Conservation (phyloP, 2,797 vertebrate species). For the Aythya fuligula region DNA sequence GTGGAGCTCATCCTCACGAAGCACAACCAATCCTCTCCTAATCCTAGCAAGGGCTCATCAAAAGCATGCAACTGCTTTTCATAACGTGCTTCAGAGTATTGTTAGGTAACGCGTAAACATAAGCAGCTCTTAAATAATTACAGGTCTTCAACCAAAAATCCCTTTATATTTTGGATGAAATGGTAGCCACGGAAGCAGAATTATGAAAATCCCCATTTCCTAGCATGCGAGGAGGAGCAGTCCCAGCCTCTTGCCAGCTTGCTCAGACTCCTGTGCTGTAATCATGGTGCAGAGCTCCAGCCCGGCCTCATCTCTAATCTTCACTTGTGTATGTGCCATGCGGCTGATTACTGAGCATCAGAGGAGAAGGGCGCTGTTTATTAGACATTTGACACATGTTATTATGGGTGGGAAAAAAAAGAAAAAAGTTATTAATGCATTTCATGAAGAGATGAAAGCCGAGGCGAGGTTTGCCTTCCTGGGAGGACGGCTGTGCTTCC, state of each 20-base stretch:
- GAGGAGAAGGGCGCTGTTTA: neutral
- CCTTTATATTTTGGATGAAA: neutral
- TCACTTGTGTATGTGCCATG: constrained; percentile 1
- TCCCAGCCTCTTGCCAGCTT: neutral
- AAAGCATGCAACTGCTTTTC: neutral
- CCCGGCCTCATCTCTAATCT: neutral
- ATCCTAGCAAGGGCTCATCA: neutral
- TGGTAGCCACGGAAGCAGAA: neutral
- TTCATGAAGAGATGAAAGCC: constrained; percentile 10
- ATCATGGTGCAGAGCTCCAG: constrained; percentile 10
- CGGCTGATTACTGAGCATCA: neutral
- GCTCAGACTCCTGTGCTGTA: neutral
- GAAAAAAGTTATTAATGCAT: neutral
- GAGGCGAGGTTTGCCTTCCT: neutral
- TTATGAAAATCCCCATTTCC: neutral
- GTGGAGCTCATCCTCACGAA: neutral
- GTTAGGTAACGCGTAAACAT: neutral
- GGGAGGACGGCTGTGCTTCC: neutral
- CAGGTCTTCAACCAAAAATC: neutral
- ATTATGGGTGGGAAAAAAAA: neutral
- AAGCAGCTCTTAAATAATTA: neutral
- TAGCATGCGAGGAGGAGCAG: neutral
- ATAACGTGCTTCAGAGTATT: neutral
- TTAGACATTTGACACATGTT: neutral
- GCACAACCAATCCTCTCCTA: neutral